These are phyloP conservation scores for Drosophila mayri DNA, from an alignment of 1,140 invertebrate species.

Conservation along the genomic window DNA sequence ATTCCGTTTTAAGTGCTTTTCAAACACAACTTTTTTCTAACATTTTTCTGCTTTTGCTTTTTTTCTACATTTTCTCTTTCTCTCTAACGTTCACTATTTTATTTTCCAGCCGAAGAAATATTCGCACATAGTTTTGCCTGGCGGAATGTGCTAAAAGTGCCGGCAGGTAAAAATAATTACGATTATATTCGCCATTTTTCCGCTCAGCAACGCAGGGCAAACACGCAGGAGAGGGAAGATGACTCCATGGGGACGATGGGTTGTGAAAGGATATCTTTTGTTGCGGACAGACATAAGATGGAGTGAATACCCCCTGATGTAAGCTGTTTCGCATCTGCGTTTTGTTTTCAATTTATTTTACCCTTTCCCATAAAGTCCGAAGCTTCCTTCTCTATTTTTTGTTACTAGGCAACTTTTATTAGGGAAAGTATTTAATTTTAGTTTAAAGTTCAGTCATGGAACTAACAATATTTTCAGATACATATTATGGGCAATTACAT, in stretches of 20 bases:
- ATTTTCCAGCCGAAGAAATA: slow-evolving; percentile 55
- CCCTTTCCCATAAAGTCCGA: neutral
- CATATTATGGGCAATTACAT: neutral
- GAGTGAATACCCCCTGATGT: slow-evolving; percentile 13
- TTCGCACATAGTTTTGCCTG: slow-evolving; percentile 47
- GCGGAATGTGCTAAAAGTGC: slow-evolving; percentile 43
- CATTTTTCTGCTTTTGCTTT: neutral
- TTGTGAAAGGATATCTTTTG: neutral
- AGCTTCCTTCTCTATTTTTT: neutral
- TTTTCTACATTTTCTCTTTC: slow-evolving; percentile 3
- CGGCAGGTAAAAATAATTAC: slow-evolving; percentile 61
- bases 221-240: neutral
- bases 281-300: slow-evolving; percentile 5
- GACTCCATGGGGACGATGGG: neutral
- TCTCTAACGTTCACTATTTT: slow-evolving; percentile 20
- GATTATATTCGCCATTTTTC: slow-evolving; percentile 52
- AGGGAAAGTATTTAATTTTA: neutral
- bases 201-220: slow-evolving; percentile 17
- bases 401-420: neutral
- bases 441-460: neutral
- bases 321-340: neutral
- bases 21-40: slow-evolving; percentile 1
- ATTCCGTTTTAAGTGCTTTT: slow-evolving; percentile 5
- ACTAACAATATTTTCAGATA: neutral
- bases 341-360: slow-evolving; percentile 3